Evolutionary conservation across 2,113 vertebrate species (phyloP).

Genomic region (Centrocercus urophasianus): DNA sequence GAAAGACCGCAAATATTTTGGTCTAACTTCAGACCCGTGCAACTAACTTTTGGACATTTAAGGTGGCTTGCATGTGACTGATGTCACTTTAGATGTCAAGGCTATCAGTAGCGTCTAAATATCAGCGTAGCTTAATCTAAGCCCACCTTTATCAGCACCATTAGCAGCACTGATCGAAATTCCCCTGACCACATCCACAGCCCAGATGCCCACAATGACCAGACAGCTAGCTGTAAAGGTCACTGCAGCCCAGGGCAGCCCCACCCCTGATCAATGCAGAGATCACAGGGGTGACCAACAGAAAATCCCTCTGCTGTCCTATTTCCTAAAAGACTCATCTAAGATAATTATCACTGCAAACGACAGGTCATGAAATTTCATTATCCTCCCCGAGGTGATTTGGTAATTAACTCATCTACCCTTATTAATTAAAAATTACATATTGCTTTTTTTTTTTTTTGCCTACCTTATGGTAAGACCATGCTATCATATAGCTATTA

Average conservation of each 20-base stretch:
- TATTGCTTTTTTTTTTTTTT: neutral
- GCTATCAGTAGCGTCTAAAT: neutral
- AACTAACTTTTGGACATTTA: neutral
- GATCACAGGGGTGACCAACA: neutral
- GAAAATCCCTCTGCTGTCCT: neutral
- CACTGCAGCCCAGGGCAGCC: neutral
- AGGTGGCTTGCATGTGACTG: neutral
- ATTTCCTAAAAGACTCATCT: neutral
- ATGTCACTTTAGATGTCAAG: neutral
- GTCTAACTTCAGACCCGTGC: neutral
- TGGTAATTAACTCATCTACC: neutral
- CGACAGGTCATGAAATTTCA: neutral
- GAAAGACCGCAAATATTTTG: neutral
- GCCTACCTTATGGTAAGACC: neutral
- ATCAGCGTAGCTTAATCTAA: neutral
- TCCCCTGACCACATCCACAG: neutral
- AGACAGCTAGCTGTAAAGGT: neutral
- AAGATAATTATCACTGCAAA: neutral
- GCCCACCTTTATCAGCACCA: neutral
- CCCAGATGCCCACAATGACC: neutral
- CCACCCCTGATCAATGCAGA: neutral
- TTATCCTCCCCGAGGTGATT: neutral
- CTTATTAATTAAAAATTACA: neutral
- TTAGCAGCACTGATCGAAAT: neutral
- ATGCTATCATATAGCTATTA: rapidly evolving